Evolutionary conservation across 1,140 invertebrate genomes (phyloP), one percentile per base, ranked within the genome.

Genomic region (Apis cerana): DNA sequence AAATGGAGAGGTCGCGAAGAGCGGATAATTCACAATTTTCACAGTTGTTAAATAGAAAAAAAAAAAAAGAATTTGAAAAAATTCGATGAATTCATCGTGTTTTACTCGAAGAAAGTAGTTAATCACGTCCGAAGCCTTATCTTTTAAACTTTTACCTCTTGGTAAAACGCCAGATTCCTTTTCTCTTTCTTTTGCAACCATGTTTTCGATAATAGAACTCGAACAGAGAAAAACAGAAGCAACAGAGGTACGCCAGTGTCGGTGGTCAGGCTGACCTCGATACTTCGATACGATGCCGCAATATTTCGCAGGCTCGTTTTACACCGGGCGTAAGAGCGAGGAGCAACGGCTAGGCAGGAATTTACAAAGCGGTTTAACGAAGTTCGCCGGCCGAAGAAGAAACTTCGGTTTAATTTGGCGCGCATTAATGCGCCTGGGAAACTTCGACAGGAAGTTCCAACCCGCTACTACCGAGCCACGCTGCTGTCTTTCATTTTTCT

Each of bases 361-460:
- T 88, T 88, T 85, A 88, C 86, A 88, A 88, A 88, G 87, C 83
- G 87, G 87, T 88, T 88, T 88, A 88, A 82, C 72, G 21, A 88
- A 88, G 80, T 88, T 88, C 58, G 17, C 21, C 80, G 72, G 62
- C 67, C 62, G 68, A 61, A 64, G 75, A 85, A 88, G 86, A 85
- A 88, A 82, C 78, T 88, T 80, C 75, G 83, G 87, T 88, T 88
- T 88, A 88, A 88, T 88, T 88, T 85, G 86, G 87, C 83, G 83
- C 86, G 87, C 86, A 88, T 88, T 88, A 88, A 88, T 88, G 87
- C 87, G 86, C 76, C 80, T 67, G 80, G 77, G 78, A 79, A 88
- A 88, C 86, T 88, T 88, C 15, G 68, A 50, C 76, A 65, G 77
- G 65, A 85, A 85, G 78, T 88, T 88, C 64, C 70, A 61, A 56